These are phyloP conservation scores for Parotia lawesii DNA, from an alignment of 2,113 vertebrate genomes.

Conservation along the genomic window DNA sequence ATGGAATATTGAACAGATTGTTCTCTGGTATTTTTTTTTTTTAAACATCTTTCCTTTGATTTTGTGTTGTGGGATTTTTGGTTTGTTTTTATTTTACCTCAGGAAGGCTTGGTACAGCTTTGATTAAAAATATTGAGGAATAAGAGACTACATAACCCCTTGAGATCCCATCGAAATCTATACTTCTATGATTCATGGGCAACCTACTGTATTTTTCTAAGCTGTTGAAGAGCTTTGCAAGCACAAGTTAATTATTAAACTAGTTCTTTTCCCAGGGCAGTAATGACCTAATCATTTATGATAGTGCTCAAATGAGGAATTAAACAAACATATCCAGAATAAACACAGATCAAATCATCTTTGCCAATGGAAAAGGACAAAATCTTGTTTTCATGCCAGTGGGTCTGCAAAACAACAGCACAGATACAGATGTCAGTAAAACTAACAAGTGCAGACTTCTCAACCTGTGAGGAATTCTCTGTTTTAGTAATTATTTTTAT, in stretches of 20 bases:
- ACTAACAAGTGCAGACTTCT: not conserved
- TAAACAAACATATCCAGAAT: constrained; percentile 29
- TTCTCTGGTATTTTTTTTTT: not conserved
- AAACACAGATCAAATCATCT: constrained; percentile 3
- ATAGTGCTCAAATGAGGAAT: not conserved
- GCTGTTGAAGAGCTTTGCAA: not conserved
- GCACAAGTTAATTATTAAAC: constrained; percentile 38
- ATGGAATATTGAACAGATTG: not conserved
- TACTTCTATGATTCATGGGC: not conserved
- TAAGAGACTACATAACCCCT: not conserved
- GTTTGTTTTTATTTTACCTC: not conserved
- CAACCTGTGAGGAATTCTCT: not conserved
- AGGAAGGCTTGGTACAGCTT: not conserved
- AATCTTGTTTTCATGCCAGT: not conserved
- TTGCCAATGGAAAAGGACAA: constrained; percentile 1
- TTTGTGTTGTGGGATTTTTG: not conserved
- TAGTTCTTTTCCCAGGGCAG: not conserved
- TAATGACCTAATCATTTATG: constrained; percentile 28
- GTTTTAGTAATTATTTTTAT: not conserved
- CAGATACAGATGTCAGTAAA: not conserved
- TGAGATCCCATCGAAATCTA: not conserved
- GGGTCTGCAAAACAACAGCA: not conserved
- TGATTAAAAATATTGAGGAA: constrained; percentile 9
- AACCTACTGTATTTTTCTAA: not conserved
- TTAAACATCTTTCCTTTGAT: not conserved